Percentiles rank a stretch among this genome's conserved stretches.
Evolutionary conservation across 2,113 vertebrate genomes (phyloP).

Genomic region (Platysternon megacephalum): DNA sequence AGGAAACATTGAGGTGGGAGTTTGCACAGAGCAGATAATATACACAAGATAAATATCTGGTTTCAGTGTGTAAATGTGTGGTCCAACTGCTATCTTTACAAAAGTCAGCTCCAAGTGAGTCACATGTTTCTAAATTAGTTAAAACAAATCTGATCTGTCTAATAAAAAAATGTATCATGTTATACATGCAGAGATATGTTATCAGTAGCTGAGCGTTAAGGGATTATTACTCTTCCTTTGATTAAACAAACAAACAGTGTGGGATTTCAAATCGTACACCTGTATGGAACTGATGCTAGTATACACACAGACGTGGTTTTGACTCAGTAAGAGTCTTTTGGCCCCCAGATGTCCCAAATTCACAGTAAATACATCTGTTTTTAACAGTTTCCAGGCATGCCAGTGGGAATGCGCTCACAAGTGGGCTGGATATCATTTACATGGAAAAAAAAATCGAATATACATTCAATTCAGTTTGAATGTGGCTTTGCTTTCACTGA

Average conservation of each 20-base stretch:
- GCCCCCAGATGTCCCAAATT: neutral
- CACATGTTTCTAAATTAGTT: slow-evolving; percentile 52
- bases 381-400: slow-evolving; percentile 50
- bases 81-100: slow-evolving; percentile 52
- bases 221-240: slow-evolving; percentile 3
- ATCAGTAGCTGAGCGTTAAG: slow-evolving; percentile 13
- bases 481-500: slow-evolving; percentile 19
- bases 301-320: neutral
- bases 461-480: neutral
- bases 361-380: slow-evolving; percentile 15
- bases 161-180: slow-evolving; percentile 37
- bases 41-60: slow-evolving; percentile 58
- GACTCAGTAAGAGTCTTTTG: neutral
- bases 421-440: slow-evolving; percentile 12
- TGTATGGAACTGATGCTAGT: neutral
- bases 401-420: slow-evolving; percentile 19
- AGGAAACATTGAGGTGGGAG: neutral
- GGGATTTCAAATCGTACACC: slow-evolving; percentile 16
- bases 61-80: slow-evolving; percentile 70
- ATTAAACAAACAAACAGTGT: neutral
- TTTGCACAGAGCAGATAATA: slow-evolving; percentile 34
- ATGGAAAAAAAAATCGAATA: neutral
- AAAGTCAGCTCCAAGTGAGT: slow-evolving; percentile 57
- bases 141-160: slow-evolving; percentile 37
- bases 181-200: slow-evolving; percentile 42